Conservation (phyloP, 2,797 vertebrate species). For the Adelosebastes latens region DNA sequence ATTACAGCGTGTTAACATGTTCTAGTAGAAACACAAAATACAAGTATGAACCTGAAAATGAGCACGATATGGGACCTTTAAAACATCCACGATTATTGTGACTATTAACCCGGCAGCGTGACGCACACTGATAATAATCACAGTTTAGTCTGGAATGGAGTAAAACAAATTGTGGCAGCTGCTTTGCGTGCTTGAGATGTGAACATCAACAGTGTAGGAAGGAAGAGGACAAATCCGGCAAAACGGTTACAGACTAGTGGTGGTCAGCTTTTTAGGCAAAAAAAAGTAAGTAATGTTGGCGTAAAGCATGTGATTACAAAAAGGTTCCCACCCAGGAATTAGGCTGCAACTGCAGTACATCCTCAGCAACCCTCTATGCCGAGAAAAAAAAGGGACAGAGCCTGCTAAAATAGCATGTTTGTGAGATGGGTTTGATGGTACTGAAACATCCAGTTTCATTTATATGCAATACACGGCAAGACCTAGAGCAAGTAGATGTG, state of each 20-base stretch:
- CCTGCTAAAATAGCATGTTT: conserved; percentile 13
- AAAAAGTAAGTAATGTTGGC: background rate
- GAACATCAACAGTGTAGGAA: background rate
- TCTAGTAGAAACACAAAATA: too few relatives aligned
- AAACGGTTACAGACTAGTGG: background rate
- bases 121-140: background rate
- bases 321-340: conserved; percentile 49
- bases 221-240: background rate
- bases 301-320: conserved; percentile 33
- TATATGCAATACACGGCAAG: too few relatives aligned
- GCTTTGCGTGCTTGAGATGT: background rate
- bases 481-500: too few relatives aligned
- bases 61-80: too few relatives aligned
- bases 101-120: background rate
- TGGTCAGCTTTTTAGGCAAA: conserved; percentile 2
- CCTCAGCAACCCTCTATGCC: background rate
- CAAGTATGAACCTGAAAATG: too few relatives aligned
- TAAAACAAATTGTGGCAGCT: background rate
- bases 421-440: background rate
- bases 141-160: background rate
- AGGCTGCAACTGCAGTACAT: conserved; percentile 12
- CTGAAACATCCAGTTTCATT: too few relatives aligned
- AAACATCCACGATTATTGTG: conserved; percentile 9
- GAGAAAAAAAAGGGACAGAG: conserved; percentile 1
- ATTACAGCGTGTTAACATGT: too few relatives aligned